phyloP scores from a whole-genome alignment of 2,797 vertebrate genomes.

The Astyanax mexicanus region DNA sequence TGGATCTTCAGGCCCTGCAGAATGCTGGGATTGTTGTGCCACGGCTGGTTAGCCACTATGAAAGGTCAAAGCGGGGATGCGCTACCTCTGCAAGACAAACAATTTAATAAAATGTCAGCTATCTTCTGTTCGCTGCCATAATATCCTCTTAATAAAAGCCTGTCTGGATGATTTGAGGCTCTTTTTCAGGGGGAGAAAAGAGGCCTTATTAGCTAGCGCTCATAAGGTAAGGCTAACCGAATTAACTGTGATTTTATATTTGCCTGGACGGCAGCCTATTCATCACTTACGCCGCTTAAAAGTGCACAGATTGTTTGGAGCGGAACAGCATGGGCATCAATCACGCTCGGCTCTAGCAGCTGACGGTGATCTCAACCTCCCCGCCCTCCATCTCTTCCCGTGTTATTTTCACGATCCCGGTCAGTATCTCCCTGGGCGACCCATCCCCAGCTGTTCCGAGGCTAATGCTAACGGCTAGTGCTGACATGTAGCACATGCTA shows the following conservation, averaged over 20 bases:
- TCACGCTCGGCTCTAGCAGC: conserved; percentile 40
- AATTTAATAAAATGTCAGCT: conserved; percentile 54
- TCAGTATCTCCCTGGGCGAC: conserved; percentile 67
- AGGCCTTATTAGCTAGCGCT: conserved; percentile 36
- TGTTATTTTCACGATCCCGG: conserved; percentile 58
- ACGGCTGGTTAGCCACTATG: conserved; percentile 18
- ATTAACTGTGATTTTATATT: conserved; percentile 27
- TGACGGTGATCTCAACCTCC: conserved; percentile 43
- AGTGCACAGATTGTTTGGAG: conserved; percentile 44
- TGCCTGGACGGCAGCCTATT: conserved; percentile 29
- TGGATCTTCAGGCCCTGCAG: background rate
- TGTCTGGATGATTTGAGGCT: conserved; percentile 25
- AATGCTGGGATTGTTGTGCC: conserved; percentile 3
- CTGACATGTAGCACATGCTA: conserved; percentile 44
- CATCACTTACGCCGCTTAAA: conserved; percentile 37
- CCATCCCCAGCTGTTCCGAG: conserved; percentile 50
- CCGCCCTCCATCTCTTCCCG: background rate
- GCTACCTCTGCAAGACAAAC: conserved; percentile 27
- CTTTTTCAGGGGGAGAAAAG: conserved; percentile 24
- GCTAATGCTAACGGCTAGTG: conserved; percentile 12
- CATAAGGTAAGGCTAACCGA: conserved; percentile 29
- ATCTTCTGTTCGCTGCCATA: conserved; percentile 23
- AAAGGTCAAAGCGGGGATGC: conserved; percentile 47
- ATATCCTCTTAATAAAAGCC: conserved; percentile 40
- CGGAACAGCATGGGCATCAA: conserved; percentile 23